Conservation (phyloP, 2,113 vertebrate species). For the Nothobranchius kuhntae region DNA sequence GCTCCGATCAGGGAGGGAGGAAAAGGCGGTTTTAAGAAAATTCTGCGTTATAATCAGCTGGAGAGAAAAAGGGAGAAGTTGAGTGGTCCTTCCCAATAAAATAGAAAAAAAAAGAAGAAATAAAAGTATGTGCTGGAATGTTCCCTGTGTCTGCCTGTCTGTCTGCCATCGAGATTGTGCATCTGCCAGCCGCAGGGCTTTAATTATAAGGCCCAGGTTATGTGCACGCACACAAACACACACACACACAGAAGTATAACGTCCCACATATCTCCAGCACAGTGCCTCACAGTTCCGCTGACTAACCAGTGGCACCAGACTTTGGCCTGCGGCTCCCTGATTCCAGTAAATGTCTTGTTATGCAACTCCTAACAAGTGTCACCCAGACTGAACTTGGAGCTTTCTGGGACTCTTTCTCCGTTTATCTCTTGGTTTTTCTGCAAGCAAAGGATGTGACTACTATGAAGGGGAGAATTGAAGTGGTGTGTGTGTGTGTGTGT, state of each 20-base stretch:
- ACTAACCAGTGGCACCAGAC: slow-evolving; percentile 81
- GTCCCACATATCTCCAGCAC: slow-evolving; percentile 69
- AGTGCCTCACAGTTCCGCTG: slow-evolving; percentile 75
- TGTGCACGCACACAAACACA: background rate
- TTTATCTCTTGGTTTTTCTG: slow-evolving; percentile 28
- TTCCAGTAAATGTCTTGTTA: slow-evolving; percentile 83
- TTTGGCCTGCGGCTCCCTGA: slow-evolving; percentile 77
- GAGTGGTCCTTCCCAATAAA: slow-evolving; percentile 34
- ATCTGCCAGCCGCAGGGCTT: slow-evolving; percentile 73
- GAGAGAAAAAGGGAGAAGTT: slow-evolving; percentile 24
- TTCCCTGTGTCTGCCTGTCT: slow-evolving; percentile 57
- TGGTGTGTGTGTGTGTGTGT: background rate
- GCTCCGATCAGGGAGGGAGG: slow-evolving; percentile 24
- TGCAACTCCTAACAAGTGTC: slow-evolving; percentile 80
- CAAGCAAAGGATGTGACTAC: slow-evolving; percentile 8
- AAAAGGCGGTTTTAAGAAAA: slow-evolving; percentile 7
- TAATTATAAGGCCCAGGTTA: slow-evolving; percentile 77
- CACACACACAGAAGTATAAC: slow-evolving; percentile 34
- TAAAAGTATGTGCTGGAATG: slow-evolving; percentile 64
- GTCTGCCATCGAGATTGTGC: slow-evolving; percentile 67
- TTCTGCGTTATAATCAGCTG: slow-evolving; percentile 49
- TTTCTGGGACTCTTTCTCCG: slow-evolving; percentile 24
- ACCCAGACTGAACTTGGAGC: slow-evolving; percentile 71
- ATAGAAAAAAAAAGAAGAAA: slow-evolving; percentile 26
- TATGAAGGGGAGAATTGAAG: background rate